Evolutionary conservation across 2,113 vertebrate species (phyloP).

Genomic region (Eolophus roseicapilla): DNA sequence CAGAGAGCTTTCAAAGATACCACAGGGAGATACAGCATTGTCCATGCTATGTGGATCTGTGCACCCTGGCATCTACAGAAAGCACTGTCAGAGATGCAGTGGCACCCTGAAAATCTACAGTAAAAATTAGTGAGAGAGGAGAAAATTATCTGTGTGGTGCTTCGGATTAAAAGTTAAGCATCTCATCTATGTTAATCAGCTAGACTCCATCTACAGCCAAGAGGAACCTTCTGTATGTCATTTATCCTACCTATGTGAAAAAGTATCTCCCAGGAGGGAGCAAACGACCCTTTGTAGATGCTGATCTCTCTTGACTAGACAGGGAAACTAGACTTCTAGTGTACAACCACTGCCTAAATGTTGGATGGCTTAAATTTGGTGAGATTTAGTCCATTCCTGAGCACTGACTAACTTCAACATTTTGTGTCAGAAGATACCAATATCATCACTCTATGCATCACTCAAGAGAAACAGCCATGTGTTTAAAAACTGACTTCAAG

Average conservation of each 20-base stretch:
- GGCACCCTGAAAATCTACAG: neutral
- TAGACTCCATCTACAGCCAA: neutral
- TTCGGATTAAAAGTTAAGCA: neutral
- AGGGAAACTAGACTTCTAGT: neutral
- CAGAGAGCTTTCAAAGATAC: neutral
- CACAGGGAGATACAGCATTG: neutral
- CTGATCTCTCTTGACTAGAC: neutral
- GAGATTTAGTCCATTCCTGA: neutral
- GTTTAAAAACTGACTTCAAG: neutral
- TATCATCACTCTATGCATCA: neutral
- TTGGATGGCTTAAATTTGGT: neutral
- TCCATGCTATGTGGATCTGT: neutral
- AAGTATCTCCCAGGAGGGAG: neutral
- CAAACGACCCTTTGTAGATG: neutral
- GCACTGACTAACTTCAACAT: neutral
- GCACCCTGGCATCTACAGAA: neutral
- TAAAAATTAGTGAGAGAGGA: neutral
- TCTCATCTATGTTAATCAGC: neutral
- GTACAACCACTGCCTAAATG: neutral
- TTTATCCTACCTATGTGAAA: neutral
- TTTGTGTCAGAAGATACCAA: neutral
- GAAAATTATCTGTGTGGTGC: neutral
- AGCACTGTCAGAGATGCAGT: accelerated
- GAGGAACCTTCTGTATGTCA: neutral
- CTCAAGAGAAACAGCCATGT: neutral